phyloP scores from a whole-genome alignment of 1,140 invertebrate species.

The Meloidogyne hapla region DNA sequence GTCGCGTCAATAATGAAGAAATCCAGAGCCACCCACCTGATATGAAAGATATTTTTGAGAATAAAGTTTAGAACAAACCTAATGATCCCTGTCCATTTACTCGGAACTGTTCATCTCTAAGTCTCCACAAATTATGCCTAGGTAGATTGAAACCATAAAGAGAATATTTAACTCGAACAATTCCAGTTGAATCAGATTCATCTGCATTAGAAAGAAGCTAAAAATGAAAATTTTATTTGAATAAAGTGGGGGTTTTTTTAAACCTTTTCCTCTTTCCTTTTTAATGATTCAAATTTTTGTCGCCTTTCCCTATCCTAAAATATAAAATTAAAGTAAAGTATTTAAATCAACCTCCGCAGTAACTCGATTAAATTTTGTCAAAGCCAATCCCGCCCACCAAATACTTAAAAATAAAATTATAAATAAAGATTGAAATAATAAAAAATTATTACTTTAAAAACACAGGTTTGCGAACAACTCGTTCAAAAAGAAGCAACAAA shows the following conservation, averaged over 20 bases:
- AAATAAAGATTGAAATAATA: not conserved
- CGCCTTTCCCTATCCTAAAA: constrained; percentile 33
- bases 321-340: not conserved
- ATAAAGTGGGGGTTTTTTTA: not conserved
- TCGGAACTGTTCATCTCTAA: constrained; percentile 48
- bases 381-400: constrained; percentile 51
- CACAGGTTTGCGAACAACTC: constrained; percentile 45
- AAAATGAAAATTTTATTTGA: constrained; percentile 1
- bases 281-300: constrained; percentile 29
- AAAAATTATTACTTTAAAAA: constrained; percentile 30
- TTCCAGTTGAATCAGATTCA: constrained; percentile 28
- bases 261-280: constrained; percentile 45
- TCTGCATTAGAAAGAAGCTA: not conserved
- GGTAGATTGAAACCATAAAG: constrained; percentile 25
- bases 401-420: constrained; percentile 6
- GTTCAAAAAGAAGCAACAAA: constrained; percentile 41
- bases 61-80: constrained; percentile 20
- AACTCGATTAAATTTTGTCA: constrained; percentile 38
- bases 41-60: not conserved
- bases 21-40: constrained; percentile 45
- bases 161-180: constrained; percentile 50
- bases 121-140: constrained; percentile 40
- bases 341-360: constrained; percentile 26
- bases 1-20: constrained; percentile 24
- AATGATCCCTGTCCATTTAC: constrained; percentile 41